Conservation (phyloP, 2,888 invertebrate species). For the Thyatira batis region DNA sequence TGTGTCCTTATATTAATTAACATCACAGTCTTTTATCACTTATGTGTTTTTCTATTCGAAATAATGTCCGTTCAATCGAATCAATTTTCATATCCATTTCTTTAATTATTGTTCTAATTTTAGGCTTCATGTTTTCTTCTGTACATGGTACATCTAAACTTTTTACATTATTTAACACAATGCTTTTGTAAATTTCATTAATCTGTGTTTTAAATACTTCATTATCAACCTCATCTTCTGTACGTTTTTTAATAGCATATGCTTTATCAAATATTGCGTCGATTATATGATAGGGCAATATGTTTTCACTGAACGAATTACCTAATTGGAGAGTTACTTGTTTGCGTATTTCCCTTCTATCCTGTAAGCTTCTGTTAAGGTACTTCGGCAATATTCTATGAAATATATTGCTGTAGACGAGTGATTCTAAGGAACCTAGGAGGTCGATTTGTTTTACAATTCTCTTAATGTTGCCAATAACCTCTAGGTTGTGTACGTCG, state of each 20-base stretch:
- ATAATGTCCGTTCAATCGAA: no score
- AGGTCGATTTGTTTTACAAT: conserved; percentile 1
- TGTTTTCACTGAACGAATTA: conserved; percentile 43
- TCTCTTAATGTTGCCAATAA: not conserved
- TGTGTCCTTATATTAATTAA: no score
- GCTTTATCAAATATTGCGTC: conserved; percentile 67
- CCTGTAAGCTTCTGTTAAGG: conserved; percentile 44
- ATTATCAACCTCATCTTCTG: conserved; percentile 49
- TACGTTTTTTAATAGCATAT: conserved; percentile 51
- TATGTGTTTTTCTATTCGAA: no score
- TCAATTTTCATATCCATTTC: no score
- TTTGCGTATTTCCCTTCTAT: conserved; percentile 46
- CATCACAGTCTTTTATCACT: no score
- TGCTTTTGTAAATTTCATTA: conserved; percentile 46
- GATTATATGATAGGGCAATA: conserved; percentile 53
- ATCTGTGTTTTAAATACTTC: conserved; percentile 44
- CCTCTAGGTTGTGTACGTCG: not conserved
- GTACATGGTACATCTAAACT: not conserved
- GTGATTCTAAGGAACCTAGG: conserved; percentile 55
- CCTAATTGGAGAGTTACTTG: conserved; percentile 53
- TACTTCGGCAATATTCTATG: conserved; percentile 45
- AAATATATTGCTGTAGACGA: conserved; percentile 60
- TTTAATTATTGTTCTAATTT: no score
- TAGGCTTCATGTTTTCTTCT: not conserved
- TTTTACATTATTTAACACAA: conserved; percentile 17